Base-by-base conservation (phyloP, 2,797 vertebrate genomes). In the Enteromius radiatus region DNA sequence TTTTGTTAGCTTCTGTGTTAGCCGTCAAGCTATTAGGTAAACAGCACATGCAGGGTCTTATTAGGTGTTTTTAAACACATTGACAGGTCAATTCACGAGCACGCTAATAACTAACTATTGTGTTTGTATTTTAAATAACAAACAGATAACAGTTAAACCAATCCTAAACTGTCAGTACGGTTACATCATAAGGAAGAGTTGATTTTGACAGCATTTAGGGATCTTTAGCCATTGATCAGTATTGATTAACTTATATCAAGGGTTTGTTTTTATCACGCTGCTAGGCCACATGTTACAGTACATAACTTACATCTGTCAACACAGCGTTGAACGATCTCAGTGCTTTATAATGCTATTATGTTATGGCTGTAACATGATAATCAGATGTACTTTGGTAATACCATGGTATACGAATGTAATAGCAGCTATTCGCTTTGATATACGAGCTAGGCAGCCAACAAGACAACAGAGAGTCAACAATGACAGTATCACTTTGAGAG, bases 11-110 rank as follows among this genome's bases (percentile, higher is more conserved):
- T 59, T 61, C 52, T 6, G 23, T 11, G 76, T 90, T 84, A 87
- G 90, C 91, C 88, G 86, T 79, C 85, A 70, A 61, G 84, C 81
- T 77, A 86, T 4, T 19, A 38, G 36, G 31, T 59, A 38, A 49
- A 59, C 54, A 61, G 36, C 47, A 69, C 81, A 61, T 77, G 52
- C 9, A 1, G 19, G 36, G 8, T 21, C 4, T 68, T 47, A 45
- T 68, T 47, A 45, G 38, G 28, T 47, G 49, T 69, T 77, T 43
- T 47, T n/a, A 12, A 56, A 31, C 47, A 33, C 45, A 59, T 68
- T 56, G 12, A 56, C 3, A 21, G 31, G 43, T 52, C 31, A 17
- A 19, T 41, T 56, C 49, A 14, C 5, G 10, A 74, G 15, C 9
- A 14, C 36, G 11, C 5, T 21, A 31, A 31, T 71, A 4, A 23